Conservation (phyloP, 2,888 invertebrate genomes). For the Nineta flava region DNA sequence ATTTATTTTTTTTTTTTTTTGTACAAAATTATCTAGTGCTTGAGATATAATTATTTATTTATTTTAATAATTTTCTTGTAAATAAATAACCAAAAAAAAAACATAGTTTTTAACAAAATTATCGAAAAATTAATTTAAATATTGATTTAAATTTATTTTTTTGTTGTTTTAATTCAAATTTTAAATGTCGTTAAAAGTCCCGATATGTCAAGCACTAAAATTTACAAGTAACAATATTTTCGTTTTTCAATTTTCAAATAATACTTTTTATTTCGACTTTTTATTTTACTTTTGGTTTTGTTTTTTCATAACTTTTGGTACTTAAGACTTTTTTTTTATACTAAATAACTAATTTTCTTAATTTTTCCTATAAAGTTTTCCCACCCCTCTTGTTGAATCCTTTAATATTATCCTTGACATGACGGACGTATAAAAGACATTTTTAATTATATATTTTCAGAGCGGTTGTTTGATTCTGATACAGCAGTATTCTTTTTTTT, state of each 20-base stretch:
- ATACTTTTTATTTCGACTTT: not conserved
- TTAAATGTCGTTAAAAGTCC: not conserved
- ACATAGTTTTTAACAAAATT: not conserved
- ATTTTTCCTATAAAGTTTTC: not conserved
- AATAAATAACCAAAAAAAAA: slow-evolving; percentile 3
- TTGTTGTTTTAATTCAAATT: not conserved
- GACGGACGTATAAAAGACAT: slow-evolving; percentile 14
- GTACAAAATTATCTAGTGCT: no score
- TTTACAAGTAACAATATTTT: not conserved
- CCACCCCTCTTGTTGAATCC: not conserved
- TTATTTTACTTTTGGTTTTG: not conserved
- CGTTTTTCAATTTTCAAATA: not conserved
- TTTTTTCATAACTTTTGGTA: not conserved
- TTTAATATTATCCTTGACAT: slow-evolving; percentile 12
- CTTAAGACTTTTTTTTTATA: not conserved
- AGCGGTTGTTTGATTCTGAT: not conserved
- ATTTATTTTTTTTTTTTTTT: not conserved
- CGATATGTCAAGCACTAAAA: slow-evolving; percentile 7
- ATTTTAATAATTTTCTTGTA: slow-evolving; percentile 9
- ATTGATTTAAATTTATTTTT: no score
- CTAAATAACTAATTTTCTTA: not conserved
- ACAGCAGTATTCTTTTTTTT: no score
- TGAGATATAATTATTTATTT: not conserved
- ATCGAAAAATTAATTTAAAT: not conserved
- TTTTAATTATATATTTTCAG: not conserved